phyloP scores from a whole-genome alignment of 2,113 vertebrate species.

The Oncorhynchus nerka region DNA sequence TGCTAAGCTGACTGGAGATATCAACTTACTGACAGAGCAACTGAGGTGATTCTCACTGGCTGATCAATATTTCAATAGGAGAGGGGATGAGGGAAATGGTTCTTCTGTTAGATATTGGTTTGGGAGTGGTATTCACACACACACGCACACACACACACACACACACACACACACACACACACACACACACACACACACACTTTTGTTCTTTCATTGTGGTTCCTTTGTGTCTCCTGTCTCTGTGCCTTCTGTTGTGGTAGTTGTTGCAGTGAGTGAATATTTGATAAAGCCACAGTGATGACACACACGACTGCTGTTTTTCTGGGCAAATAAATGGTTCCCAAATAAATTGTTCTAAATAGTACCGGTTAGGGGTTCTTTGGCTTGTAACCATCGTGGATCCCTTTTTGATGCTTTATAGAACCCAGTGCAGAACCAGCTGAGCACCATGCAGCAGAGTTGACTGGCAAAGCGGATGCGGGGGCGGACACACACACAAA shows the following conservation, averaged over 20 bases:
- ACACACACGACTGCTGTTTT: constrained; percentile 67
- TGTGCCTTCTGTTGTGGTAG: constrained; percentile 47
- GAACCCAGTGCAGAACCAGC: constrained; percentile 54
- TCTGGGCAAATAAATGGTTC: constrained; percentile 48
- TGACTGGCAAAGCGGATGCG: too few relatives aligned
- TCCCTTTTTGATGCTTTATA: too few relatives aligned
- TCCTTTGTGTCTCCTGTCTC: constrained; percentile 42
- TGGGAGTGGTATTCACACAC: background rate
- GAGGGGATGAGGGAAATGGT: constrained; percentile 38
- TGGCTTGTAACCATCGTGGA: too few relatives aligned
- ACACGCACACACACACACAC: too few relatives aligned
- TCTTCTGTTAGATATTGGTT: constrained; percentile 10
- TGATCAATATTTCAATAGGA: constrained; percentile 55
- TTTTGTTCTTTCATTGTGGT: constrained; percentile 35
- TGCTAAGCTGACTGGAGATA: constrained; percentile 35
- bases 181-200: background rate
- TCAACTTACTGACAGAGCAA: constrained; percentile 25
- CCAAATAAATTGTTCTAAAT: too few relatives aligned
- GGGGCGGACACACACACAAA: too few relatives aligned
- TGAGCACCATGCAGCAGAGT: background rate
- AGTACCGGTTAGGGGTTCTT: too few relatives aligned
- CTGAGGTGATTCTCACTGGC: constrained; percentile 32
- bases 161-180: too few relatives aligned
- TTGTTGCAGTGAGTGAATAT: constrained; percentile 64
- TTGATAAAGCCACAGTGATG: constrained; percentile 56